Evolutionary conservation across 1,140 invertebrate genomes (phyloP).

Genomic region (Cydia pomonella): DNA sequence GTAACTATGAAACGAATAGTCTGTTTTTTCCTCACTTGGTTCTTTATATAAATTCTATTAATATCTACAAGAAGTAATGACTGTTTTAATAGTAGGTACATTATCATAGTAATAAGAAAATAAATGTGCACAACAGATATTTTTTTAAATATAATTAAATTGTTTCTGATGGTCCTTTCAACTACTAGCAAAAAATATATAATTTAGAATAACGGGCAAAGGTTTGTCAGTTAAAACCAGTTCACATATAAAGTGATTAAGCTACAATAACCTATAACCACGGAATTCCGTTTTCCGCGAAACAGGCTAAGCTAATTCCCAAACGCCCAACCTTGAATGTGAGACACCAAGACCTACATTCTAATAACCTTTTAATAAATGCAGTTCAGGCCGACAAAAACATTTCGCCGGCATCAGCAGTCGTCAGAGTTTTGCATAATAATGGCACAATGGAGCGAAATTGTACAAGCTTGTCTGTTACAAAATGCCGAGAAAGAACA

Average conservation of each 20-base stretch:
- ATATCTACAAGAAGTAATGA: too few species aligned
- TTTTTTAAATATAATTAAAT: too few species aligned
- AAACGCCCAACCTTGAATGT: slow-evolving; percentile 54
- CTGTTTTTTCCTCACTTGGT: too few species aligned
- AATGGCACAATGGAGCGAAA: slow-evolving; percentile 68
- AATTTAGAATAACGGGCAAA: neutral
- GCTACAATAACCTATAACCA: neutral
- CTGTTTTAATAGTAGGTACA: too few species aligned
- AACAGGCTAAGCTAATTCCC: slow-evolving; percentile 40
- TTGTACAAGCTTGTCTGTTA: slow-evolving; percentile 55
- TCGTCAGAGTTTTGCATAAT: slow-evolving; percentile 71
- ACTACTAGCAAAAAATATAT: too few species aligned
- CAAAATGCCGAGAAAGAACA: slow-evolving; percentile 65
- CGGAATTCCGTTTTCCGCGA: neutral
- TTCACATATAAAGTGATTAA: neutral
- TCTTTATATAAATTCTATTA: too few species aligned
- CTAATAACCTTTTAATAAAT: slow-evolving; percentile 73
- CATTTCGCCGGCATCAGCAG: slow-evolving; percentile 58
- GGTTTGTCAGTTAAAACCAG: neutral
- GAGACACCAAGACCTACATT: slow-evolving; percentile 63
- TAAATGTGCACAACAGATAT: too few species aligned
- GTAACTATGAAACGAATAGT: too few species aligned
- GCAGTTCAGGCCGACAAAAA: slow-evolving; percentile 56
- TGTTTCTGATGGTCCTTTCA: too few species aligned
- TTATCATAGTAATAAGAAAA: too few species aligned